Evolutionary conservation across 2,113 vertebrate species (phyloP).

Genomic region (Pangasianodon gigas): DNA sequence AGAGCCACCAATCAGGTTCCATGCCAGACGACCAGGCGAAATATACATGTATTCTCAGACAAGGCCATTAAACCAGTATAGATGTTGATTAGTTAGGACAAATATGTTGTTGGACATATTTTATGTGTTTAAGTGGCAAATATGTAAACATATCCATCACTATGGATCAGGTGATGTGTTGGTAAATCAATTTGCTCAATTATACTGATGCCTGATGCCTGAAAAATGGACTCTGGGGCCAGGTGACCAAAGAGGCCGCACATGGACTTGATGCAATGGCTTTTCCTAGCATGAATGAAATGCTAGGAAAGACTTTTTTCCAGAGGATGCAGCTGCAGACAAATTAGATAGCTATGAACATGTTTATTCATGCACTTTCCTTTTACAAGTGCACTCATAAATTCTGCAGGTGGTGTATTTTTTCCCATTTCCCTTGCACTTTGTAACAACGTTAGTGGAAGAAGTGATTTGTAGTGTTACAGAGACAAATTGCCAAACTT

Average conservation of each 20-base stretch:
- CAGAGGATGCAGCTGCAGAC: not conserved
- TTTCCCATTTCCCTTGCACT: not conserved
- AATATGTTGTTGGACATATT: conserved; percentile 9
- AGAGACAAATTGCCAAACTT: not conserved
- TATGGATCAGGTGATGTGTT: conserved; percentile 7
- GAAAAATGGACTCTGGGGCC: not conserved
- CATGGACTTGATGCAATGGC: conserved; percentile 18
- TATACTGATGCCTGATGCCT: not conserved
- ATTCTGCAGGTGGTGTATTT: conserved; percentile 1
- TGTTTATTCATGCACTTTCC: not conserved
- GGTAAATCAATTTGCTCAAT: conserved; percentile 32
- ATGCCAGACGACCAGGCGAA: not conserved
- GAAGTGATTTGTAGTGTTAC: not conserved
- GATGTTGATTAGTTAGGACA: conserved; percentile 53
- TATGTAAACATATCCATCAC: conserved; percentile 5
- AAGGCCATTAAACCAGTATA: conserved; percentile 85
- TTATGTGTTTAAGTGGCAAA: not conserved
- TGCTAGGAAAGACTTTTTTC: not conserved
- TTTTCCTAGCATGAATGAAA: not conserved
- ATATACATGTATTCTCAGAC: conserved; percentile 59
- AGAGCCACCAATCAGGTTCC: not conserved
- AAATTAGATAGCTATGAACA: not conserved
- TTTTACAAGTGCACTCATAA: not conserved
- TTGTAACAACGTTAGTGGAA: not conserved
- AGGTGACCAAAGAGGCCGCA: conserved; percentile 2